phyloP scores from a whole-genome alignment of 2,113 vertebrate species.

The Calidris pygmaea region DNA sequence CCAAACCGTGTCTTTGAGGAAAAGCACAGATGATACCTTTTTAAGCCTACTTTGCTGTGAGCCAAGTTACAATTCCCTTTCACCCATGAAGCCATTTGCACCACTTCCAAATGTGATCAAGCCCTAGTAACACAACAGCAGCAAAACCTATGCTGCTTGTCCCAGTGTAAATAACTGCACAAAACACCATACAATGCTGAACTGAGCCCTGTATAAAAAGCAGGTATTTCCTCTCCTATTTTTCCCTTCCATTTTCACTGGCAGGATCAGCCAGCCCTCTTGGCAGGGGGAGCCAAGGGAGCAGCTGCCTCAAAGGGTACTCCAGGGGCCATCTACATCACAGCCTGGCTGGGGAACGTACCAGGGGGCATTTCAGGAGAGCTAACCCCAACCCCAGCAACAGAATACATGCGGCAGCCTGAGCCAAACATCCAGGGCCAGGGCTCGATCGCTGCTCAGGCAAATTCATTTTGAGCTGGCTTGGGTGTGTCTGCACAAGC shows the following conservation, averaged over 20 bases:
- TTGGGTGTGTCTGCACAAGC: neutral
- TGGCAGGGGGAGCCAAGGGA: neutral
- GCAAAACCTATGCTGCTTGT: neutral
- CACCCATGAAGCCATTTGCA: neutral
- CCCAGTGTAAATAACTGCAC: neutral
- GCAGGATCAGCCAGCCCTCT: neutral
- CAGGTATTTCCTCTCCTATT: neutral
- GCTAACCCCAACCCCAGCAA: neutral
- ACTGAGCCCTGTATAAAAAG: neutral
- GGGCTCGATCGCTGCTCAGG: neutral
- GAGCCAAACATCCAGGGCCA: neutral
- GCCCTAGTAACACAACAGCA: neutral
- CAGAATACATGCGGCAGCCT: neutral
- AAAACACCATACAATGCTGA: neutral
- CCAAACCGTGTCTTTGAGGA: neutral
- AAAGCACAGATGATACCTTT: neutral
- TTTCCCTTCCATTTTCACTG: neutral
- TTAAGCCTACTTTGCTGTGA: neutral
- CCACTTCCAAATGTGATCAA: neutral
- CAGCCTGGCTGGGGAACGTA: neutral
- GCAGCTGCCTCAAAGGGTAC: neutral
- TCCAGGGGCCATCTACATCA: neutral
- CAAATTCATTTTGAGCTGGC: neutral
- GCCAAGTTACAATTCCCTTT: neutral
- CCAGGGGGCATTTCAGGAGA: neutral